Base-by-base conservation (phyloP, 2,888 invertebrate species). In the Drosophila borborema region DNA sequence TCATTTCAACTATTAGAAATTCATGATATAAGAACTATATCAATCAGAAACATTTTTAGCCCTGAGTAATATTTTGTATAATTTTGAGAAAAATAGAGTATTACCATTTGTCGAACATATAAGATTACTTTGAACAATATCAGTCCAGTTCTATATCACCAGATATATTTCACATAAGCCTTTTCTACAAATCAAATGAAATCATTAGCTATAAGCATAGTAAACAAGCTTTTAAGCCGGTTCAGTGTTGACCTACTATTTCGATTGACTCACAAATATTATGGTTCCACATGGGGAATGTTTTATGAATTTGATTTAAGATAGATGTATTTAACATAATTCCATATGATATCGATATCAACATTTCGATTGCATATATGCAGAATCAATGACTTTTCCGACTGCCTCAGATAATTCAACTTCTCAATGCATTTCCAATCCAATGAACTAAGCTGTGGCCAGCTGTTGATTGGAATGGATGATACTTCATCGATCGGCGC, bases 401-500 rank as follows among this genome's bases (percentile, higher is more conserved):
- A 20, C 43, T 18, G 14, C 14, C 45, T 16, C 31, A 31, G 49
- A n/a, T 49, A 6, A 31, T 49, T 46, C 3, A 46, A 1, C 14
- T 6, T 36, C 18, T 18, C 53, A 23, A 14, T 0, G 16, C 7
- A 45, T 34, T 54, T 64, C 23, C 16, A 58, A 28, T 61, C 7
- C 18, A 38, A 16, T 54, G 53, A 23, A 16, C 38, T 54, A 16
- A 54, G 23, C 18, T 20, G 20, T 12, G 12, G 34, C 34, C 31
- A 34, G 34, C 23, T 28, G 16, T 51, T 31, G 38, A 45, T 56
- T 36, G 40, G 28, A 46, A 41, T 51, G 60, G 45, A 55, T 49
- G 49, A 56, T 63, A 63, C 63, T 63, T 46, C 58, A 54, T 51
- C n/a, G 12, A 7, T 7, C 28, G 54, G 40, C 48, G 40, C 28